Evolutionary conservation across 2,113 vertebrate genomes (phyloP), one percentile per base, ranked within the genome.

Genomic region (Picathartes gymnocephalus): DNA sequence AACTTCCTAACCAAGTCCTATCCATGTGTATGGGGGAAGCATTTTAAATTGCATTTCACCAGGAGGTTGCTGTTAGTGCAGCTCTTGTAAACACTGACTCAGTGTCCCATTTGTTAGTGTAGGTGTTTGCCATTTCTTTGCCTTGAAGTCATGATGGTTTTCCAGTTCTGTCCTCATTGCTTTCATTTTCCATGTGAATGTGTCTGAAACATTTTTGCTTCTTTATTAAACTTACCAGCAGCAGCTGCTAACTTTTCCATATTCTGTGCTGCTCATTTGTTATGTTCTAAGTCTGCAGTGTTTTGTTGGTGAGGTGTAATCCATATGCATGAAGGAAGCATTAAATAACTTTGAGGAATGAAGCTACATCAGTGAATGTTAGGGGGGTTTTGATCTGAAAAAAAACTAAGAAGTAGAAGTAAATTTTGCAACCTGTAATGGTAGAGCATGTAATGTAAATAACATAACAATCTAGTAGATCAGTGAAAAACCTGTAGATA

Each of bases 61-160:
- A 77, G n/a, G 82, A 40, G 30, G 37, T 39, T 80, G 48, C 74
- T 65, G 37, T 88, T 61, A 39, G 18, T 35, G 44, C 61, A 76
- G 70, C 71, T 71, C 56, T 45, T 2, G 0, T 31, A 90, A 84
- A 77, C 56, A 51, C 5, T 72, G 81, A 90, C 66, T 82, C 70
- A 64, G 61, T 48, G 57, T 76, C 79, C 21, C 25, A 10, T 71
- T 95, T 93, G 73, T 90, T 88, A 40, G 66, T 69, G 66, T 92
- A 85, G 95, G 66, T 93, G 82, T 92, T 96, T 88, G 79, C 88
- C 37, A 20, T 82, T 90, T 53, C 82, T 80, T 51, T 80, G 57
- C 74, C 53, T 82, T 33, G 30, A 82, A 88, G 65, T 86, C 79
- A 88, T 40, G 53, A 39, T 93, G 53, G 2, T 61, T 95, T 92